Conservation (phyloP, 2,888 invertebrate species). For the Drosophila prostipennis region DNA sequence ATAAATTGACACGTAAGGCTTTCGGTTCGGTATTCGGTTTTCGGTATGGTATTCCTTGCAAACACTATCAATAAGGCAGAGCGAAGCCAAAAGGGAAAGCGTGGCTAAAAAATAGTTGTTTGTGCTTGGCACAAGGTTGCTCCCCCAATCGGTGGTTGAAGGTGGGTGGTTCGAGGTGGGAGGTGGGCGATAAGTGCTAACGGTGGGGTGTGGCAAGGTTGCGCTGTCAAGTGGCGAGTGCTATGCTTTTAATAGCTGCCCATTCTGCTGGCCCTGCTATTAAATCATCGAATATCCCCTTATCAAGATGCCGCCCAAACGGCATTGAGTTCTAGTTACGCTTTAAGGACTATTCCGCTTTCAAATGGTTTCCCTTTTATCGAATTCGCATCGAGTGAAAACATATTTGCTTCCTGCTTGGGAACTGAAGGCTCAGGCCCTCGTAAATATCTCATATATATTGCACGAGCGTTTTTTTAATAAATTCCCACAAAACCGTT, state of each 20-base stretch:
- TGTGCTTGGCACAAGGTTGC: conserved; percentile 66
- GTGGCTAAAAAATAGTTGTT: conserved; percentile 63
- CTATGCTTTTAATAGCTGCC: conserved; percentile 41
- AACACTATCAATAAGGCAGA: conserved; percentile 62
- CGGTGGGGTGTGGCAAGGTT: conserved; percentile 38
- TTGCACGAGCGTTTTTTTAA: conserved; percentile 24
- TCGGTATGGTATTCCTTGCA: conserved; percentile 15
- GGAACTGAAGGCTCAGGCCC: neutral
- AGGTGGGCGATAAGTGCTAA: conserved; percentile 12
- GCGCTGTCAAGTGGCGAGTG: conserved; percentile 51
- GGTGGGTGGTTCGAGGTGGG: conserved; percentile 16
- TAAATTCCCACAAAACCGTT: conserved; percentile 23
- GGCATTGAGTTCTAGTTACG: conserved; percentile 26
- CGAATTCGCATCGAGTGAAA: conserved; percentile 13
- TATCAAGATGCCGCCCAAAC: conserved; percentile 24
- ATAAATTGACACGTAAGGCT: conserved; percentile 77
- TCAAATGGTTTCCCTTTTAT: conserved; percentile 6
- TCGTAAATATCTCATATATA: conserved; percentile 14
- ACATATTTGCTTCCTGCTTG: conserved; percentile 10
- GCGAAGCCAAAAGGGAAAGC: conserved; percentile 34
- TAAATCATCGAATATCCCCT: conserved; percentile 37
- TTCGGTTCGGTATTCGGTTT: conserved; percentile 40
- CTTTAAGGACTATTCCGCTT: conserved; percentile 30
- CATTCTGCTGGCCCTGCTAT: conserved; percentile 17
- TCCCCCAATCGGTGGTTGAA: neutral